phyloP scores from a whole-genome alignment of 2,888 invertebrate species.

The Lasioglossum lativentre region DNA sequence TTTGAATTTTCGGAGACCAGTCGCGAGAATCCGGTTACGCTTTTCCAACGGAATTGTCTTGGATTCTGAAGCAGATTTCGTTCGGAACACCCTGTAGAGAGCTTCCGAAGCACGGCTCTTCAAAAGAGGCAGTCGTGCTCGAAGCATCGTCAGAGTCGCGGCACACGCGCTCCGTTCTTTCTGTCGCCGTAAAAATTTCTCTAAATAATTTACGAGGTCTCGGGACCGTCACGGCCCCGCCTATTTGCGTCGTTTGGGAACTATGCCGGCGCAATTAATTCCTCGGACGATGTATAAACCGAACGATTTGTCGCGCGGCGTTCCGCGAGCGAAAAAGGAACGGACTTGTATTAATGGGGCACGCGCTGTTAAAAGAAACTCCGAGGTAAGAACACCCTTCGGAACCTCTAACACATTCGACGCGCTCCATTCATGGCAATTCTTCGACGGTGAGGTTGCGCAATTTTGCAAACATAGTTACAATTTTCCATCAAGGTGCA shows the following conservation, averaged over 20 bases:
- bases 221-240: conserved; percentile 24
- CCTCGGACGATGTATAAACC: conserved; percentile 53
- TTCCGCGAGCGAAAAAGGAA: conserved; percentile 44
- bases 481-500: background rate
- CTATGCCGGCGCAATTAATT: conserved; percentile 53
- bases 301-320: conserved; percentile 53
- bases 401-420: background rate
- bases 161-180: background rate
- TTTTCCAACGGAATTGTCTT: background rate
- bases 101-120: background rate
- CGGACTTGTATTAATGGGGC: conserved; percentile 43
- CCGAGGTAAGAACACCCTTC: background rate
- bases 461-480: background rate
- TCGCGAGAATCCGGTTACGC: background rate
- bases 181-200: conserved; percentile 28
- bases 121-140: background rate
- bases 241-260: conserved; percentile 48
- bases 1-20: background rate
- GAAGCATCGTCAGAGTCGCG: background rate
- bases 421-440: background rate
- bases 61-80: background rate
- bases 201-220: conserved; percentile 39
- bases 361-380: conserved; percentile 7
- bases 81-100: background rate
- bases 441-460: background rate